phyloP scores from a whole-genome alignment of 2,113 vertebrate species.

The Neotragus pygmaeus region DNA sequence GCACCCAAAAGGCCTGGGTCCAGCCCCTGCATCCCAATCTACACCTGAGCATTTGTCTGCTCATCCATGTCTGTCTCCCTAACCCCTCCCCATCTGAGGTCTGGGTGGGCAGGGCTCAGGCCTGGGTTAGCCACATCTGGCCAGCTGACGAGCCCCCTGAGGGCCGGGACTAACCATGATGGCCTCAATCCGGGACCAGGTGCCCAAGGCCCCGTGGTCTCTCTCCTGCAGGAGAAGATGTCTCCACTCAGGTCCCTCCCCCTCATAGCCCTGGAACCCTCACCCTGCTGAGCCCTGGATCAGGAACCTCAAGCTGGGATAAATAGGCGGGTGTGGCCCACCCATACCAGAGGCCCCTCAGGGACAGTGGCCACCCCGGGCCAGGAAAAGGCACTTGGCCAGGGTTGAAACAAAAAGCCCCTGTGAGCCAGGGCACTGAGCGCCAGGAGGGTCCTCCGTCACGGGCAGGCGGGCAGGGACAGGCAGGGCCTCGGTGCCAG shows the following conservation, averaged over 20 bases:
- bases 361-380: neutral
- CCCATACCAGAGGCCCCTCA: neutral
- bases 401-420: constrained; percentile 48
- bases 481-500: neutral
- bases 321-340: neutral
- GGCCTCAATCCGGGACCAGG: neutral
- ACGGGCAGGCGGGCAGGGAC: neutral
- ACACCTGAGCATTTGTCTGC: neutral
- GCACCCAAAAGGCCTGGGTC: neutral
- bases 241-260: neutral
- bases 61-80: neutral
- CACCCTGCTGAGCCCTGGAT: neutral
- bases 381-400: neutral
- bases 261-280: too few relatives aligned
- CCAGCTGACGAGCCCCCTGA: too few relatives aligned
- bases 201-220: neutral
- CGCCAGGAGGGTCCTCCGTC: neutral
- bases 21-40: neutral
- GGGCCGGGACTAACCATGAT: neutral
- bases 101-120: neutral
- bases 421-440: constrained; percentile 21
- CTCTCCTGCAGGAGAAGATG: neutral
- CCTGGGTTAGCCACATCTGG: neutral
- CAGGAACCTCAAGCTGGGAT: neutral
- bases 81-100: neutral